A percentile compares a stretch with the other conserved stretches of the same genome.
Conservation (phyloP, 1,140 invertebrate species). For the Scaptomyza graminum region DNA sequence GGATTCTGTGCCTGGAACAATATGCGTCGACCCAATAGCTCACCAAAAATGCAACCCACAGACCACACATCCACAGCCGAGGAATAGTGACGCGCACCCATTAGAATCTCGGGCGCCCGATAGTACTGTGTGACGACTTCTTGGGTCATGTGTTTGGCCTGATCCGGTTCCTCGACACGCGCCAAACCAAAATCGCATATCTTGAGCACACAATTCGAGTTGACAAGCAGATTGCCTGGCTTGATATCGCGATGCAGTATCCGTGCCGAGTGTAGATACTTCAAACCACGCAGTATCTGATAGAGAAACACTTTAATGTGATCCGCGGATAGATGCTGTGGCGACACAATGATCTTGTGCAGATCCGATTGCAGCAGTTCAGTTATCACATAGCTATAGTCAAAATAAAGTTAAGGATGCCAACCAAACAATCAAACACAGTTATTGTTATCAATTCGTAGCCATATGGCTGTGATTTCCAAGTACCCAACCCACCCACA, state of each 20-base stretch:
- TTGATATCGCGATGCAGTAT: conserved; percentile 99
- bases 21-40: conserved; percentile 96
- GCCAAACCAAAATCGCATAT: conserved; percentile 99
- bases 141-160: conserved; percentile 98
- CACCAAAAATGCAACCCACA: conserved; percentile 99
- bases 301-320: conserved; percentile 99
- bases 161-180: conserved; percentile 95
- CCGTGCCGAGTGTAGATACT: conserved; percentile 98
- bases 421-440: conserved; percentile 29
- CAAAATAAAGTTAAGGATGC: conserved; percentile 47
- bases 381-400: conserved; percentile 97
- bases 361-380: conserved; percentile 99
- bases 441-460: background rate
- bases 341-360: conserved; percentile 99
- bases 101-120: conserved; percentile 98
- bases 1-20: conserved; percentile 98
- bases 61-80: conserved; percentile 99
- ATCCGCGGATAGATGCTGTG: conserved; percentile 98
- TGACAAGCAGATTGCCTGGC: conserved; percentile 99
- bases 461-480: background rate
- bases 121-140: conserved; percentile 99
- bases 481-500: background rate
- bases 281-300: conserved; percentile 99
- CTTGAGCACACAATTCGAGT: conserved; percentile 99
- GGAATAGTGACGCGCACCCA: conserved; percentile 99